These are phyloP conservation scores for Meloidogyne floridensis DNA, from an alignment of 1,140 invertebrate species.

Conservation along the genomic window DNA sequence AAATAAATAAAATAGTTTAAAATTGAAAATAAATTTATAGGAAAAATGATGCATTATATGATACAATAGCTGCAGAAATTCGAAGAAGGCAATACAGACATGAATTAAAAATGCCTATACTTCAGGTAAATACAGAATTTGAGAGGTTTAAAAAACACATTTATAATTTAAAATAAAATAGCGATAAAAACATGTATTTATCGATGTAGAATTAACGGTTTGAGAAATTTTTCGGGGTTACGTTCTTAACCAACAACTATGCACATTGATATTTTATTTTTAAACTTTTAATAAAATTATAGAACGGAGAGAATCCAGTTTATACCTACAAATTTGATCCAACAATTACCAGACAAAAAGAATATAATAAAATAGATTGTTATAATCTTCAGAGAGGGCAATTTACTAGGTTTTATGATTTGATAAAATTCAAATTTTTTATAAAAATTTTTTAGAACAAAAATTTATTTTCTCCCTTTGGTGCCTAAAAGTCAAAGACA, in stretches of 20 bases:
- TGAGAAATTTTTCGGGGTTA: too few species aligned
- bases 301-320: background rate
- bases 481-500: background rate
- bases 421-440: too few species aligned
- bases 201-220: too few species aligned
- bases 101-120: conserved; percentile 2
- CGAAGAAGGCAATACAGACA: conserved; percentile 6
- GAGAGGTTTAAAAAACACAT: too few species aligned
- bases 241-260: too few species aligned
- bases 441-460: background rate
- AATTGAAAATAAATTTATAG: background rate
- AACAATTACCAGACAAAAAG: background rate
- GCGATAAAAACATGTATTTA: too few species aligned
- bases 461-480: background rate
- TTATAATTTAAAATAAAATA: too few species aligned
- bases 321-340: background rate
- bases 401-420: background rate
- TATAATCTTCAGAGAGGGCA: background rate
- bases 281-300: background rate
- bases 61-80: background rate
- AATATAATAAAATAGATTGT: background rate
- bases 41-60: background rate
- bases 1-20: background rate
- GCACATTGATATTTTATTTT: background rate
- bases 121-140: background rate